Evolutionary conservation across 2,797 vertebrate genomes (phyloP).

Genomic region (Coranthus polyacanthus): DNA sequence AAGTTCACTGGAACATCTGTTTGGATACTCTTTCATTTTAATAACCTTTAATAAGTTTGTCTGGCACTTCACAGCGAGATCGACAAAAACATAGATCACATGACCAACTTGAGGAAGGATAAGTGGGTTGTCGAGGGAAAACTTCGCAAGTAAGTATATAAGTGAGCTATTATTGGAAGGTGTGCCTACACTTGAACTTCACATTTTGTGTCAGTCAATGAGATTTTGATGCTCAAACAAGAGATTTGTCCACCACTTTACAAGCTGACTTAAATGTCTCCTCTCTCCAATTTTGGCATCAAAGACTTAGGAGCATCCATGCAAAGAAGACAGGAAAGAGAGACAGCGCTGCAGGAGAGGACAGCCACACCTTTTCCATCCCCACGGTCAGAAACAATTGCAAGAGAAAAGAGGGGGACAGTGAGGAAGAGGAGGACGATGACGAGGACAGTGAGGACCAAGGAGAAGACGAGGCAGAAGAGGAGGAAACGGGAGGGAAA

Average conservation of each 20-base stretch:
- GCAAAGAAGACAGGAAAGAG: slow-evolving; percentile 91
- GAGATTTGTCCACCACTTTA: not conserved
- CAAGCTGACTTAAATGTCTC: not conserved
- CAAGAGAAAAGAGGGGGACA: slow-evolving; percentile 90
- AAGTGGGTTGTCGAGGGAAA: slow-evolving; percentile 95
- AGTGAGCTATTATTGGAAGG: not conserved
- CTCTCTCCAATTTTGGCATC: slow-evolving; percentile 17
- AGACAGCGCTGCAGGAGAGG: slow-evolving; percentile 86
- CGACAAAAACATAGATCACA: slow-evolving; percentile 96
- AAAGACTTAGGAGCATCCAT: slow-evolving; percentile 91
- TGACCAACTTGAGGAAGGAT: slow-evolving; percentile 96
- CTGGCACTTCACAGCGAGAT: slow-evolving; percentile 91
- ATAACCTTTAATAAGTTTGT: slow-evolving; percentile 6
- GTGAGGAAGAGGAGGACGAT: slow-evolving; percentile 92
- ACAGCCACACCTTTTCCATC: slow-evolving; percentile 81
- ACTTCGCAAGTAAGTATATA: slow-evolving; percentile 92
- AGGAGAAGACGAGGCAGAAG: slow-evolving; percentile 91
- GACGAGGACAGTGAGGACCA: slow-evolving; percentile 94
- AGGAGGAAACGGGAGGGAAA: slow-evolving; percentile 90
- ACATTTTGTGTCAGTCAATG: not conserved
- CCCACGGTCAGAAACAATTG: slow-evolving; percentile 86
- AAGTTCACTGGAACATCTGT: slow-evolving; percentile 23
- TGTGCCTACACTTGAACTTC: not conserved
- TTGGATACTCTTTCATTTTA: slow-evolving; percentile 2
- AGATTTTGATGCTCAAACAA: not conserved